Base-by-base conservation (phyloP, 2,888 invertebrate species). In the Xylota sylvarum region DNA sequence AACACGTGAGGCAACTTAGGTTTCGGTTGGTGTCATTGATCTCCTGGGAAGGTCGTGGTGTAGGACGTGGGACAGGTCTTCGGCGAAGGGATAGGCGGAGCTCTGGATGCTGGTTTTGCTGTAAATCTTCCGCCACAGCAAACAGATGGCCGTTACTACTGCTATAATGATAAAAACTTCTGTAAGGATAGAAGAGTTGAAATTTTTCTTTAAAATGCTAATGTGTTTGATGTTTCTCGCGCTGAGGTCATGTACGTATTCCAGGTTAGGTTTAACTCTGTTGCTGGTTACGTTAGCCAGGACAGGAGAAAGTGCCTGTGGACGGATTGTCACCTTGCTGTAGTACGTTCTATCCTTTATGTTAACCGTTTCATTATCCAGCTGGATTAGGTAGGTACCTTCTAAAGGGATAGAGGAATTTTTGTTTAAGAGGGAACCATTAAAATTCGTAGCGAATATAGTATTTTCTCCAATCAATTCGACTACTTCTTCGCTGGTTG, bases 111-210 rank as follows among this genome's bases (percentile, higher is more conserved):
- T 35, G 9, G 9, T 9, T 6, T 35, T 9, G 35, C 35, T 9
- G 35, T 35, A 35, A 9, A 35, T 35, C 35, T 74, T 74, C 14
- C 14, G 56, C 65, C 55, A 74, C 5, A 73, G n/a, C 17, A 65
- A 4, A n/a, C 17, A 64, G 6, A 56, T 74, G 17, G 30, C 6
- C 23, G 35, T 46, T 12, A 58, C 1, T 3, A 72, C 37, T 4
- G 23, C 5, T 35, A 76, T 23, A 14, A 76, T 14, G 12, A 65
- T 35, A 9, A 76, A 27, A 27, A 76, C 40, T 32, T 65, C 76
- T 76, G 76, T 65, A 58, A 76, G 1, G 3, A 76, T 76, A 58
- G 65, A 76, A 46, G 65, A 56, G 19, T 58, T 65, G 64, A 74
- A 17, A 30, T 62, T 32, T n/a, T 50, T 50, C 23, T n/a, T n/a